phyloP scores from a whole-genome alignment of 2,113 vertebrate species.

The Ctenodactylus gundi region DNA sequence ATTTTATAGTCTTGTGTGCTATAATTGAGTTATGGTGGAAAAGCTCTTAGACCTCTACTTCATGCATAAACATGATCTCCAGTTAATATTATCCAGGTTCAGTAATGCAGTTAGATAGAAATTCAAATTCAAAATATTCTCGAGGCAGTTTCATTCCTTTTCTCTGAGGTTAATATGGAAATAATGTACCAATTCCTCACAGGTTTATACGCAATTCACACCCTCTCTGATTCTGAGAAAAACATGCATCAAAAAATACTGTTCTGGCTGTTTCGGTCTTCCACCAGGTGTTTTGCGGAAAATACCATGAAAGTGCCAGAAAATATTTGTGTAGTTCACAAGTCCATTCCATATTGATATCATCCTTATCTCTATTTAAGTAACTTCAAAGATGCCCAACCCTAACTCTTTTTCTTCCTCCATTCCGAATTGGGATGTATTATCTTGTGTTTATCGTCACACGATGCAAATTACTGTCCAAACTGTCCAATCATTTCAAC shows the following conservation, averaged over 20 bases:
- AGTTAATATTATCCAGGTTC: neutral
- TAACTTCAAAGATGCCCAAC: neutral
- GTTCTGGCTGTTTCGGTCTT: neutral
- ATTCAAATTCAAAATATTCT: neutral
- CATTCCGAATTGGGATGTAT: neutral
- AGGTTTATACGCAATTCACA: neutral
- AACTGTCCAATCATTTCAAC: neutral
- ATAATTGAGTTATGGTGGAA: neutral
- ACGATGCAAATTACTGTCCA: neutral
- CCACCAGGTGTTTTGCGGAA: neutral
- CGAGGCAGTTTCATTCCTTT: neutral
- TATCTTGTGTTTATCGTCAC: neutral
- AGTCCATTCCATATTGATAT: neutral
- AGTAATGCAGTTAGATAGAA: neutral
- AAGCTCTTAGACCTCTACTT: neutral
- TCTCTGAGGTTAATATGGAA: neutral
- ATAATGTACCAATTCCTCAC: neutral
- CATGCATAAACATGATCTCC: neutral
- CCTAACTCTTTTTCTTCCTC: neutral
- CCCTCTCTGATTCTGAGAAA: neutral
- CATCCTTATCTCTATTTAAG: neutral
- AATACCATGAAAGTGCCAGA: neutral
- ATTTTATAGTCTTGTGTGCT: neutral
- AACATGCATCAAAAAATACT: neutral
- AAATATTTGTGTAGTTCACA: neutral